These are phyloP conservation scores for Noctuana brunneofusca DNA, from an alignment of 2,888 invertebrate genomes.

Conservation along the genomic window DNA sequence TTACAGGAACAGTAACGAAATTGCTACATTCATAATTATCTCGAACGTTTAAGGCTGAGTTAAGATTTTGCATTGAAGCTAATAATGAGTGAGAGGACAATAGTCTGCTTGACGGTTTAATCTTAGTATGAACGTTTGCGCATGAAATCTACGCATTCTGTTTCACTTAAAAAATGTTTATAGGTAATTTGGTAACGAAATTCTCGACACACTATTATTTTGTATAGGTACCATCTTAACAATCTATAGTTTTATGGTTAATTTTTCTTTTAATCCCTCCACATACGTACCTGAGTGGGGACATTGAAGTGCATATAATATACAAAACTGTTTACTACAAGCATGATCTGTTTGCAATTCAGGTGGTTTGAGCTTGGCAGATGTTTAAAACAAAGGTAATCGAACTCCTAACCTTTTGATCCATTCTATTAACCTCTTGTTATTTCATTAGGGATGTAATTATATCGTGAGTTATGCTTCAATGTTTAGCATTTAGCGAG, in stretches of 20 bases:
- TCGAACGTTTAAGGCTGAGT: neutral
- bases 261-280: neutral
- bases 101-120: neutral
- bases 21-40: neutral
- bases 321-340: too few relatives aligned
- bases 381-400: constrained; percentile 6
- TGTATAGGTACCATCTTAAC: too few relatives aligned
- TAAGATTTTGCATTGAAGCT: constrained; percentile 16
- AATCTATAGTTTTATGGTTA: too few relatives aligned
- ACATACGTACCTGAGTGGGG: too few relatives aligned
- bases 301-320: too few relatives aligned
- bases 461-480: neutral
- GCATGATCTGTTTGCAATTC: too few relatives aligned
- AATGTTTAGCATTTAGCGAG: neutral
- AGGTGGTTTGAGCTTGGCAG: neutral
- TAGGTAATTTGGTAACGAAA: too few relatives aligned
- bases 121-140: neutral
- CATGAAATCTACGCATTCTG: neutral
- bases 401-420: constrained; percentile 11
- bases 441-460: constrained; percentile 7
- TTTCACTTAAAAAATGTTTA: neutral
- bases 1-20: constrained; percentile 1
- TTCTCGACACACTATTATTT: too few relatives aligned
- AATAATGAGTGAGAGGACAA: neutral
- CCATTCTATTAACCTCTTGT: constrained; percentile 11